Base-by-base conservation (phyloP, 2,113 vertebrate genomes). In the Sinocyclocheilus grahami region DNA sequence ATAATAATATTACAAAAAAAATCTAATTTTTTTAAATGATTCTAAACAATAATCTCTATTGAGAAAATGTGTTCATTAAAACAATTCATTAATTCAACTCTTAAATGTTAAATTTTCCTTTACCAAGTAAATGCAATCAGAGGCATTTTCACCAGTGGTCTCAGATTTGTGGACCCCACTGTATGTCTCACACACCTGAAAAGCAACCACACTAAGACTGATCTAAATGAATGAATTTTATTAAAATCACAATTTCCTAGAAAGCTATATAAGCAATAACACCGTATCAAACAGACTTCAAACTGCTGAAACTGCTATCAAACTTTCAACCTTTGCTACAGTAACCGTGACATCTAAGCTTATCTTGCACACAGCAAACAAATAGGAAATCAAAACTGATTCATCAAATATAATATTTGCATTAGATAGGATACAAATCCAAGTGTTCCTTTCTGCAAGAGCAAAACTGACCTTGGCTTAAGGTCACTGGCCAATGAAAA, bases 391-490 rank as follows among this genome's bases (percentile, higher is more conserved):
- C 9, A 60, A 79, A 79, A 39, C 37, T 18, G 2, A 74, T n/a
- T 42, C 20, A 42, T 74, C 71, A 74, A 5, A 42, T n/a, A 74
- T 72, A 42, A 42, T 12, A 72, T 2, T 72, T 42, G 37, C 20
- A 42, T 74, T 42, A 74, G 18, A 74, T 5, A 5, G 37, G 4
- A 74, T 42, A n/a, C 37, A 20, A 71, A 9, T 10, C 3, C 30
- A 37, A 71, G 39, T 48, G 42, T 13, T 79, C 0, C 51, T 60
- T 18, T 60, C 53, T 4, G 7, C 24, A 5, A 0, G 9, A 77
- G 6, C 55, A 67, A 82, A 81, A 75, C 69, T 92, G 79, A 92
- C 91, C 92, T 92, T 93, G 89, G 86, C 37, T 87, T 20, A 84
- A 90, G 90, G 90, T 91, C 91, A 90, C 2, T 60, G 60, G 22